Evolutionary conservation across 1,140 invertebrate genomes (phyloP), one percentile per base, ranked within the genome.

Genomic region (Gryon sp.): DNA sequence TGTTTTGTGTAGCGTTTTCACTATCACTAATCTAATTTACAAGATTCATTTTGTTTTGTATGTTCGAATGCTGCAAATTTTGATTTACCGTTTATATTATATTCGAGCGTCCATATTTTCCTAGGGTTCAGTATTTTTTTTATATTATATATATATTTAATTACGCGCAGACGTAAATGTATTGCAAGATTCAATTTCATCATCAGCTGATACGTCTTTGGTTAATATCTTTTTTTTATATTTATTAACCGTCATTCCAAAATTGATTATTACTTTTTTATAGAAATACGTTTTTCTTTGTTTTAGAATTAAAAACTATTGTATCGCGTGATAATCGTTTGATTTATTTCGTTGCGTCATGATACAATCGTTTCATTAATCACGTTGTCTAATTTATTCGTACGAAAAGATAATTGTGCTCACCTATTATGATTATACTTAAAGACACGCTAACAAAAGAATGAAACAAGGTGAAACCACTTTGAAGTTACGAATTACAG

Each of bases 231-330:
- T 20, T 53, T 18, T 52, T 41, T 40, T 22, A 36, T 70, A 72
- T 72, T 72, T 62, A 63, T 63, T 45, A 60, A 68, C 11, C 18
- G 18, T 68, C 72, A 75, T 75, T 75, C 72, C 62, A 68, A 63
- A 76, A n/a, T 62, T 68, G 9, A 60, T 66, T 66, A 65, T 43
- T 62, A 57, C 40, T 16, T 40, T 63, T 28, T 69, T 28, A 9
- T 60, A 14, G n/a, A n/a, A n/a, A n/a, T n/a, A n/a, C n/a, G n/a
- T n/a, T n/a, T n/a, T n/a, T n/a, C n/a, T n/a, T n/a, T n/a, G n/a
- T n/a, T n/a, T n/a, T n/a, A n/a, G n/a, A n/a, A n/a, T n/a, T n/a
- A n/a, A n/a, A n/a, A n/a, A n/a, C n/a, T 32, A 12, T 26, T 22
- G 36, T 30, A 43, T 48, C 12, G n/a, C 32, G 8, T 9, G 14